phyloP scores from a whole-genome alignment of 37 sponge, comb jelly and placozoan species.

The Beroe ovata region DNA sequence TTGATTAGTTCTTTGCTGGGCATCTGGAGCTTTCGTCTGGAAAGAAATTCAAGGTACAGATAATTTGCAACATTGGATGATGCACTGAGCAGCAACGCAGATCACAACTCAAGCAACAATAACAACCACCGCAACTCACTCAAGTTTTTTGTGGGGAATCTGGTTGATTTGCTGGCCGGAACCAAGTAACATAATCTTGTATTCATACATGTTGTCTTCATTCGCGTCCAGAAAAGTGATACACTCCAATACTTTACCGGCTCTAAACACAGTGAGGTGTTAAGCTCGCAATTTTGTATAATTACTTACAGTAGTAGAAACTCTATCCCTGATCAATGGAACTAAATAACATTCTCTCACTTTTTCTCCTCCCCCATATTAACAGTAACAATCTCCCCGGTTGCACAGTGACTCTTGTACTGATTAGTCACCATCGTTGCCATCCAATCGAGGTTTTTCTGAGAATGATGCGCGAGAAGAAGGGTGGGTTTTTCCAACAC shows the following conservation, averaged over 20 bases:
- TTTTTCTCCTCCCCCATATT: slow-evolving; percentile 1
- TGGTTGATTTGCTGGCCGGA: slow-evolving; percentile 4
- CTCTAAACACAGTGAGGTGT: slow-evolving; percentile 4
- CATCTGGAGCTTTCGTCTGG: slow-evolving; percentile 31
- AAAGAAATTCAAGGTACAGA: no score
- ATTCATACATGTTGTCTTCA: slow-evolving; percentile 11
- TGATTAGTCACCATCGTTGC: slow-evolving; percentile 4
- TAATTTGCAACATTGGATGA: no score
- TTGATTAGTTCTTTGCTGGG: slow-evolving; percentile 54
- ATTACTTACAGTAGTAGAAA: no score
- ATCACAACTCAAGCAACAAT: no score
- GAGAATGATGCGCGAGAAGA: slow-evolving; percentile 51
- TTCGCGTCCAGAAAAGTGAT: slow-evolving; percentile 4
- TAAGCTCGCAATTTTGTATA: no score
- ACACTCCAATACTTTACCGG: slow-evolving; percentile 33
- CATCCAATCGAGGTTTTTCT: slow-evolving; percentile 63
- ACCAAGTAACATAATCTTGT: slow-evolving; percentile 25
- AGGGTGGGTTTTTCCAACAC: slow-evolving; percentile 46
- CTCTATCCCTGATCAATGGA: no score
- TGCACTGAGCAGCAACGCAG: no score
- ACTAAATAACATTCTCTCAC: no score
- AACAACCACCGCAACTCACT: slow-evolving; percentile 40
- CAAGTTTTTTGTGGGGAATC: slow-evolving; percentile 23
- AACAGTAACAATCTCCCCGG: slow-evolving; percentile 16
- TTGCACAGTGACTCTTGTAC: slow-evolving; percentile 34